Base-by-base conservation (phyloP, 2,888 invertebrate species). In the Mesopsocus fuscifrons region DNA sequence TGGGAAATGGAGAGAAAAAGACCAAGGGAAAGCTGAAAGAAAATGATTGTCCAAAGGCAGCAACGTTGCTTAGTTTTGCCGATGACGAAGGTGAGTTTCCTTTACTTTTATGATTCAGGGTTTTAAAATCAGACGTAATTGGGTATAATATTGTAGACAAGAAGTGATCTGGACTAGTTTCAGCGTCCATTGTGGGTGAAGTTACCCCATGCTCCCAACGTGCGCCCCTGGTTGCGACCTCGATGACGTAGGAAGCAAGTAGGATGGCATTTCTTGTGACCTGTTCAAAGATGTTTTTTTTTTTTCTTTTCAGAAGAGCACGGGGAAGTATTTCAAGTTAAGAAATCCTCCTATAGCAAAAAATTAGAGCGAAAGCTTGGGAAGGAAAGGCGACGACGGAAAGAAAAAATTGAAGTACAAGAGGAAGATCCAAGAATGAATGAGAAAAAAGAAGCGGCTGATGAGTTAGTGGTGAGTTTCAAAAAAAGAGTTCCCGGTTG, bases 271-370 rank as follows among this genome's bases (percentile, higher is more conserved):
- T n/a, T n/a, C n/a, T n/a, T n/a, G n/a, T n/a, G n/a, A n/a, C n/a
- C n/a, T n/a, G n/a, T n/a, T n/a, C n/a, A n/a, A n/a, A n/a, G n/a
- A n/a, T n/a, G n/a, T n/a, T n/a, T n/a, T n/a, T n/a, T n/a, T n/a
- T n/a, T n/a, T n/a, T n/a, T n/a, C n/a, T n/a, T n/a, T n/a, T n/a
- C n/a, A 64, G 83, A 81, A 54, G 83, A 83, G 57, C 77, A 75
- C 52, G 81, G 75, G 20, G 91, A 91, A 64, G 78, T 84, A 42
- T 94, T 95, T 62, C 83, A 91, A 71, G 85, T 95, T 41, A 91
- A 88, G 61, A 94, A 94, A 62, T 91, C 94, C 6, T 87, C 85
- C 6, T 84, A 91, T 56, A 91, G 91, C 62, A 84, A 89, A 61
- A 76, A 81, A 59, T 70, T 91, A 44, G 80, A 85, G 66, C 80